Percentiles rank a stretch among this genome's conserved stretches.
Conservation (phyloP, 2,113 vertebrate genomes). For the Clinocottus analis region DNA sequence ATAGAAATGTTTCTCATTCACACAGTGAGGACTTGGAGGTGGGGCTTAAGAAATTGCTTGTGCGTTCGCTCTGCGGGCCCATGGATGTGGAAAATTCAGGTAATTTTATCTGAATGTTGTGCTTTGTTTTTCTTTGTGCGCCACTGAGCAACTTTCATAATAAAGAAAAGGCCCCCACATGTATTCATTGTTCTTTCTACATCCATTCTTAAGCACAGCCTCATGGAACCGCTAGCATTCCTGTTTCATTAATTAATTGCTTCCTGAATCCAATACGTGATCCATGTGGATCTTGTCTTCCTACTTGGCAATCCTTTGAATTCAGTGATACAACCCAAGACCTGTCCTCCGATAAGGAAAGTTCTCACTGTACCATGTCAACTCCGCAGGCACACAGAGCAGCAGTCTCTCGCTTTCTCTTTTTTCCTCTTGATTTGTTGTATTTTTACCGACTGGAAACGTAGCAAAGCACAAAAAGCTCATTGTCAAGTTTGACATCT, state of each 20-base stretch:
- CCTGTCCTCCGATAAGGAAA: not conserved
- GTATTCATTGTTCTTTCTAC: too few relatives aligned
- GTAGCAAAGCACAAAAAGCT: constrained; percentile 43
- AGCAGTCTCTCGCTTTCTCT: not conserved
- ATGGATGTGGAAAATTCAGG: too few relatives aligned
- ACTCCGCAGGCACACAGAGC: not conserved
- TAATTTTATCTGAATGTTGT: too few relatives aligned
- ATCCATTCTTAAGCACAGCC: too few relatives aligned
- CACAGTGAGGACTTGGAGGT: too few relatives aligned
- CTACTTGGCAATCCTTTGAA: not conserved
- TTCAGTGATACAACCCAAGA: not conserved
- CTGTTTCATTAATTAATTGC: not conserved
- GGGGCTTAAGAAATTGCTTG: too few relatives aligned
- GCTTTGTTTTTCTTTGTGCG: too few relatives aligned
- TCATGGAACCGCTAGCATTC: too few relatives aligned
- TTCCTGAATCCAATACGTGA: not conserved
- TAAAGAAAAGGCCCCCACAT: too few relatives aligned
- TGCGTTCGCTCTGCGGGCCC: too few relatives aligned
- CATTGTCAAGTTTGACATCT: constrained; percentile 49
- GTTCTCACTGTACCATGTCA: constrained; percentile 3
- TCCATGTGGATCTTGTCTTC: not conserved
- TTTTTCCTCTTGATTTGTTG: constrained; percentile 23
- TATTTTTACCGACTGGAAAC: constrained; percentile 53
- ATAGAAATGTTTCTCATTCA: too few relatives aligned
- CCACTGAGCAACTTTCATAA: too few relatives aligned